phyloP scores from a whole-genome alignment of 2,888 invertebrate genomes.

The Diarsia dahlii region DNA sequence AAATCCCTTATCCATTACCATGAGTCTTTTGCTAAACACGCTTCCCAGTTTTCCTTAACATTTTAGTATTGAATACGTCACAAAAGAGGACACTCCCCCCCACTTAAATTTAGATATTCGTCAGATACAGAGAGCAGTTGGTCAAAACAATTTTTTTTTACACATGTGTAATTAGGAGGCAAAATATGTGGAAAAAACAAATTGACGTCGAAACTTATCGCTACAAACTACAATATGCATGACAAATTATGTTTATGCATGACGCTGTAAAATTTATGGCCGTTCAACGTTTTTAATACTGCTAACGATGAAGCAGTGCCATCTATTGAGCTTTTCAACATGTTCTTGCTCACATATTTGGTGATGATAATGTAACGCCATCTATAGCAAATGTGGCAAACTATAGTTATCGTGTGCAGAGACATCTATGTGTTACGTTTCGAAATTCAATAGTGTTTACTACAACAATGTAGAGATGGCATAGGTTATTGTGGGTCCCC shows the following conservation, averaged over 20 bases:
- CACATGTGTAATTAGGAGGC: constrained; percentile 5
- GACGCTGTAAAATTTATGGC: constrained; percentile 30
- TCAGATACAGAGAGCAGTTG: constrained; percentile 1
- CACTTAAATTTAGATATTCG: background rate
- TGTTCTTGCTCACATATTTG: background rate
- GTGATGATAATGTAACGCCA: constrained; percentile 14
- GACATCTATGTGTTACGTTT: constrained; percentile 31
- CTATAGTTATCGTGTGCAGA: background rate
- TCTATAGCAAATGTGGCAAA: background rate
- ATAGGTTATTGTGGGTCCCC: background rate
- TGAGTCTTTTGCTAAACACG: background rate
- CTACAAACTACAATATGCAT: constrained; percentile 27
- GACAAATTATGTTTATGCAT: constrained; percentile 41
- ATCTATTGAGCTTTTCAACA: constrained; percentile 12
- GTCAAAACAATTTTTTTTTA: constrained; percentile 16
- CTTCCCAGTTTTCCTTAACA: background rate
- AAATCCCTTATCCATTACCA: background rate
- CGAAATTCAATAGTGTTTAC: background rate
- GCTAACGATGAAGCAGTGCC: constrained; percentile 8
- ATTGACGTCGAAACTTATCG: constrained; percentile 44
- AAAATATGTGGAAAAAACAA: constrained; percentile 30
- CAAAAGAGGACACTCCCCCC: background rate
- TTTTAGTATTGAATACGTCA: background rate
- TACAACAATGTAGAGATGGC: constrained; percentile 36
- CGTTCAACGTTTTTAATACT: background rate